phyloP scores from a whole-genome alignment of 2,113 vertebrate species.

The Mesoclemmys tuberculata region DNA sequence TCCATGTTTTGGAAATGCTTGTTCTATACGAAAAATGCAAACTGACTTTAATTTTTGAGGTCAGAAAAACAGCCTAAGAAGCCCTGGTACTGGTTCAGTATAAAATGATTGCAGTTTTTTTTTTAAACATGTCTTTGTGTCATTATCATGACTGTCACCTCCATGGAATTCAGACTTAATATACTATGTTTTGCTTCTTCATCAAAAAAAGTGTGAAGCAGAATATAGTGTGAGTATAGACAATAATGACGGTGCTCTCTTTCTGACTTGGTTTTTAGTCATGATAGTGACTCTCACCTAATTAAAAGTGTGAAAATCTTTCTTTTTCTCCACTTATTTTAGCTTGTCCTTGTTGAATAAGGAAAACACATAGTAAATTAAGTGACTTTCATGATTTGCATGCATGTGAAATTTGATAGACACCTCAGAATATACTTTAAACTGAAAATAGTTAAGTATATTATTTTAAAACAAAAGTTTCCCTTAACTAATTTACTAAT shows the following conservation, averaged over 20 bases:
- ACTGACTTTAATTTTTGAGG: not conserved
- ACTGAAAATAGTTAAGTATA: not conserved
- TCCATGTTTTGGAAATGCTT: fast-evolving
- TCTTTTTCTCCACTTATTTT: slow-evolving; percentile 15
- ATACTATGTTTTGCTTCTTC: slow-evolving; percentile 17
- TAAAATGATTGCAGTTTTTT: not conserved
- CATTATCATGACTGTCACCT: not conserved
- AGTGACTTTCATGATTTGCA: not conserved
- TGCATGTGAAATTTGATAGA: not conserved
- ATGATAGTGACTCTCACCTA: slow-evolving; percentile 34
- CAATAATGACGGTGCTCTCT: slow-evolving; percentile 45
- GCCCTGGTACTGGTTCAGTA: not conserved
- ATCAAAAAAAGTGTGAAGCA: not conserved
- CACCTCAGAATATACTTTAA: not conserved
- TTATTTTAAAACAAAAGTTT: not conserved
- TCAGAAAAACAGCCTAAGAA: not conserved
- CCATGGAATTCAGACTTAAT: slow-evolving; percentile 1
- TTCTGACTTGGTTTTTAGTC: slow-evolving; percentile 34
- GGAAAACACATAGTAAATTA: slow-evolving; percentile 35
- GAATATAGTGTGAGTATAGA: slow-evolving; percentile 5
- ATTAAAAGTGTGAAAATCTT: slow-evolving; percentile 41
- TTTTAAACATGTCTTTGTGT: fast-evolving
- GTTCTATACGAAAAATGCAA: not conserved
- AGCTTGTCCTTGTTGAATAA: not conserved
- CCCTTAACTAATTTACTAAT: not conserved